Base-by-base conservation (phyloP, 2,797 vertebrate species). In the Bucorvus abyssinicus region DNA sequence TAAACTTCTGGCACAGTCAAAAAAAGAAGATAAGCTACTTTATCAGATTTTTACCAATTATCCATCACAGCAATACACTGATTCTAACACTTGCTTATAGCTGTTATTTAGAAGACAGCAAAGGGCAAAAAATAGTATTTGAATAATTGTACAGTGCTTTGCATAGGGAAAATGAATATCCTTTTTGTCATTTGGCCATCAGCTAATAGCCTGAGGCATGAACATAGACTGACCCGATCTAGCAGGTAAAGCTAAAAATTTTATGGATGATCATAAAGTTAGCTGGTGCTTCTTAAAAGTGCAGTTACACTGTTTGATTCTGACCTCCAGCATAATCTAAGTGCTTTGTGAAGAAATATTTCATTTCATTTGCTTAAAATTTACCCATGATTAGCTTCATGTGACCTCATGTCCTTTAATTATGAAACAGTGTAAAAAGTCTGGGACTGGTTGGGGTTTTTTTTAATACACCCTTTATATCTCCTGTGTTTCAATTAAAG, bases 321-420 rank as follows among this genome's bases (percentile, higher is more conserved):
- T 95, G 92, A 95, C 89, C 91, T 95, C 73, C 21, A 88, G 36
- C 27, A 69, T 44, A 87, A 86, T 59, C 34, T 21, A 84, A 91
- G 64, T 83, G 44, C 47, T 92, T 50, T 71, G 30, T 83, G 71
- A 90, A 77, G 76, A 94, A 93, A 84, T 86, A 96, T 88, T 95
- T 95, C 8, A 69, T 95, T 94, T 92, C 14, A 94, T 94, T 95
- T 88, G 24, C 76, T 93, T 94, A 60, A 95, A 94, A 95, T 91
- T 90, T 94, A 85, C 21, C 44, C 65, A 84, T 67, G 1, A 80
- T 91, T 95, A 91, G 38, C 79, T 90, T 94, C 87, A 75, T 89
- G 34, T 78, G 78, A 92, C 74, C 61, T 92, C 74, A 67, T 0
- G 1, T 87, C 61, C 70, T 87, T 91, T 95, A 94, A 76, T 94